phyloP scores from a whole-genome alignment of 2,113 vertebrate genomes.

The Zonotrichia leucophrys region DNA sequence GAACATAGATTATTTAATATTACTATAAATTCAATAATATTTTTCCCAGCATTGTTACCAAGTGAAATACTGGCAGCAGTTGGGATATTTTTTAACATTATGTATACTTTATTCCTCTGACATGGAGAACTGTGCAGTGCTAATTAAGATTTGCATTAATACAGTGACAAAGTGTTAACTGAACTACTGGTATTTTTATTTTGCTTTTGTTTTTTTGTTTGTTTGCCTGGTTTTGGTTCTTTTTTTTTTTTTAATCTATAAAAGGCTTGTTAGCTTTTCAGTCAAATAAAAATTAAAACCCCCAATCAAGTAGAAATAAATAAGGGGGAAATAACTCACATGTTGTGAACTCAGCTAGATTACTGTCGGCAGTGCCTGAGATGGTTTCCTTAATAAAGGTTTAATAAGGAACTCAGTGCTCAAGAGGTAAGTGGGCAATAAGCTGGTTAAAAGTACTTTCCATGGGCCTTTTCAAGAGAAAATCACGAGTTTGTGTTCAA shows the following conservation, averaged over 20 bases:
- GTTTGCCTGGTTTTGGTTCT: not conserved
- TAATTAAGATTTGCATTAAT: not conserved
- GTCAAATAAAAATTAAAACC: not conserved
- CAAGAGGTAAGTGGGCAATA: not conserved
- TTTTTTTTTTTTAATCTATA: not conserved
- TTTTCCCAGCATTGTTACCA: not conserved
- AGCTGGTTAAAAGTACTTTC: not conserved
- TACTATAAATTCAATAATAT: not conserved
- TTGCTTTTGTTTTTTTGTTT: not conserved
- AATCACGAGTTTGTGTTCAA: not conserved
- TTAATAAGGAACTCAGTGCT: not conserved
- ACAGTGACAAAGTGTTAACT: not conserved
- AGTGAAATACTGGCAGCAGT: not conserved
- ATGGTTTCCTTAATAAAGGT: not conserved
- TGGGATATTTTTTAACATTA: not conserved
- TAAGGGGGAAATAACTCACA: not conserved
- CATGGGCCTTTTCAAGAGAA: not conserved
- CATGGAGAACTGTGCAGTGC: not conserved
- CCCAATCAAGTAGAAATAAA: not conserved
- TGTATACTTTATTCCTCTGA: not conserved
- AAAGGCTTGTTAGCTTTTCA: not conserved
- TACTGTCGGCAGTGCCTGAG: not conserved
- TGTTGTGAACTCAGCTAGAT: not conserved
- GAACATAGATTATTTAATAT: not conserved
- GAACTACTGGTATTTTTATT: not conserved